These are phyloP conservation scores for Phymanthus crucifer DNA, from an alignment of 92 coral and sea anemone genomes.

Conservation along the genomic window DNA sequence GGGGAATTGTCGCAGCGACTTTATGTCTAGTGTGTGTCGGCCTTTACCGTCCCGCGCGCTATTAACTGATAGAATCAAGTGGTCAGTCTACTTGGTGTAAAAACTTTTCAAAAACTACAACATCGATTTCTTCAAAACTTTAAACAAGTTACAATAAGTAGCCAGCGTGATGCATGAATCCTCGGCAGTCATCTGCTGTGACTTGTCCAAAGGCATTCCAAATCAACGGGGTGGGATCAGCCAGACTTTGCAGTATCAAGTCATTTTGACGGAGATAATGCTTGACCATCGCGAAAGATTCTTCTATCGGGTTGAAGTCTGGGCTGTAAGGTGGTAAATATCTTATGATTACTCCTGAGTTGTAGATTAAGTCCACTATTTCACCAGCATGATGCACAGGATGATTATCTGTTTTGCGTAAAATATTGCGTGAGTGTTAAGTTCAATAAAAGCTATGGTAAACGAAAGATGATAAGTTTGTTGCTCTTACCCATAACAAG, in stretches of 20 bases:
- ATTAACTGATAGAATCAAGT: too few species aligned
- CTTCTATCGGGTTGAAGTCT: constrained; percentile 53
- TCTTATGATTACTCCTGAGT: constrained; percentile 35
- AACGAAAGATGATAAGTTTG: too few species aligned
- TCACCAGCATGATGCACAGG: constrained; percentile 45
- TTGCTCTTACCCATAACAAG: constrained; percentile 52
- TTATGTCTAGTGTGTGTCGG: too few species aligned
- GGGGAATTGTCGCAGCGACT: too few species aligned
- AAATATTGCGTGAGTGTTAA: too few species aligned
- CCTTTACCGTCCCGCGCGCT: too few species aligned
- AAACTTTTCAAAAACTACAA: not conserved
- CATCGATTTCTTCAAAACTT: too few species aligned
- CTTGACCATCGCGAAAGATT: constrained; percentile 31
- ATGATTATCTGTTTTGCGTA: constrained; percentile 36
- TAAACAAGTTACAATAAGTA: too few species aligned
- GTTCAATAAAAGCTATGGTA: too few species aligned
- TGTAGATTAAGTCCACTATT: constrained; percentile 28
- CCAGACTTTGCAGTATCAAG: constrained; percentile 27
- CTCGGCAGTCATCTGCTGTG: constrained; percentile 11
- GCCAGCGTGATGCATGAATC: constrained; percentile 44
- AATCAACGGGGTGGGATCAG: constrained; percentile 23
- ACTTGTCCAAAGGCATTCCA: constrained; percentile 51
- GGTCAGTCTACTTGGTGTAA: not conserved
- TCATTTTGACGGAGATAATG: constrained; percentile 32
- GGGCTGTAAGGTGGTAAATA: constrained; percentile 58